A percentile compares a stretch with the other conserved stretches of the same genome.
Evolutionary conservation across 2,888 invertebrate genomes (phyloP).

Genomic region (Resseliella maxima): DNA sequence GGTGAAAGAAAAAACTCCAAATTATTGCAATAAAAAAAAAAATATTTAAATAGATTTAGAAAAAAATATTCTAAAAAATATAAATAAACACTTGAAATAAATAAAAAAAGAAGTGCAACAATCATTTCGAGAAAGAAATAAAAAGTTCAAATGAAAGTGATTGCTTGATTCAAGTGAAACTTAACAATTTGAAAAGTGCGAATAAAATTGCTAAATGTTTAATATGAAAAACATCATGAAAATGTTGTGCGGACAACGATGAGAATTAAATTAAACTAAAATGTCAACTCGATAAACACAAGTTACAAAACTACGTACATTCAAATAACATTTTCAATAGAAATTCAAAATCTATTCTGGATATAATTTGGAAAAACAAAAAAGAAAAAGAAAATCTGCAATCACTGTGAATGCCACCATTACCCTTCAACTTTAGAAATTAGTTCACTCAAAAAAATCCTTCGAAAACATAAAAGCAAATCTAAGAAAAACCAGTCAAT

Average conservation of each 20-base stretch:
- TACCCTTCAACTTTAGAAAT: background rate
- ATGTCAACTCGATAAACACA: background rate
- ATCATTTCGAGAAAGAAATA: background rate
- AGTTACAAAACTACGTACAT: background rate
- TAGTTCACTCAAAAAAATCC: background rate
- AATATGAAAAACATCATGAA: background rate
- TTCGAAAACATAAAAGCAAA: background rate
- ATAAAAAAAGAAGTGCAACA: background rate
- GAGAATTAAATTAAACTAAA: no score
- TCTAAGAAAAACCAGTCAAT: background rate
- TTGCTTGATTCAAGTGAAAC: constrained; percentile 41
- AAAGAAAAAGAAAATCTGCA: background rate
- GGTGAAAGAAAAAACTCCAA: background rate
- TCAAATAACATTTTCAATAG: background rate
- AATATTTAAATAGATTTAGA: background rate
- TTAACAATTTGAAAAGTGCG: background rate
- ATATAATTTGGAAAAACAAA: background rate
- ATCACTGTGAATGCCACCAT: background rate
- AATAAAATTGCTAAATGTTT: background rate
- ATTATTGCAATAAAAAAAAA: background rate
- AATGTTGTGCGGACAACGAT: background rate
- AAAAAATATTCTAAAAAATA: background rate
- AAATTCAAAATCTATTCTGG: background rate
- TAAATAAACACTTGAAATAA: background rate
- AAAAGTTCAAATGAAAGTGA: constrained; percentile 10